These are phyloP conservation scores for Sturnus vulgaris DNA, from an alignment of 2,113 vertebrate species.

Conservation along the genomic window DNA sequence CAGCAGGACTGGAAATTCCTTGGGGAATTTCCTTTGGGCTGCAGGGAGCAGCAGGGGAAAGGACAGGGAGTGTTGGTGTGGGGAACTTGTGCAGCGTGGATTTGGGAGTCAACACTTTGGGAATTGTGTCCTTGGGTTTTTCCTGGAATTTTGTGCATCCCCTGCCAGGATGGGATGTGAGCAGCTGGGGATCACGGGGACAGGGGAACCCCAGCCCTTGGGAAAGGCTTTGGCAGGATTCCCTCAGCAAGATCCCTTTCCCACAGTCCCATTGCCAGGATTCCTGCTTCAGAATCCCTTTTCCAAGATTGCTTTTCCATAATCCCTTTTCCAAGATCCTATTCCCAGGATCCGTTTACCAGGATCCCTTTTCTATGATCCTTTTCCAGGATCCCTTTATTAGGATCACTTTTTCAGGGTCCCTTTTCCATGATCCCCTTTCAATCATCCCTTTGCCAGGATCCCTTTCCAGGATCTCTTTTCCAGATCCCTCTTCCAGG, in stretches of 20 bases:
- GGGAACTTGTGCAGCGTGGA: not conserved
- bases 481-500: not conserved
- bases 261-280: not conserved
- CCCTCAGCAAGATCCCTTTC: not conserved
- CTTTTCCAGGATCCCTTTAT: not conserved
- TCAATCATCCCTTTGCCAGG: not conserved
- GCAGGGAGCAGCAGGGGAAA: no score
- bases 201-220: not conserved
- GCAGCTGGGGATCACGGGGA: not conserved
- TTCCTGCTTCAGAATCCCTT: not conserved
- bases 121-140: fast-evolving
- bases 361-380: not conserved
- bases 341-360: not conserved
- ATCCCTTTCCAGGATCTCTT: not conserved
- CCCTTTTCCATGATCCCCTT: not conserved
- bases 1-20: not conserved
- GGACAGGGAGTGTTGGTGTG: not conserved
- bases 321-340: not conserved
- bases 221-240: not conserved
- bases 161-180: fast-evolving
- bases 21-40: not conserved
- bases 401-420: fast-evolving
- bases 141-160: not conserved
- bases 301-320: no score
- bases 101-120: not conserved